Percentiles rank a stretch among this genome's conserved stretches.
These are phyloP conservation scores for Rhyacophila evoluta DNA, from an alignment of 2,888 invertebrate genomes.

Conservation along the genomic window DNA sequence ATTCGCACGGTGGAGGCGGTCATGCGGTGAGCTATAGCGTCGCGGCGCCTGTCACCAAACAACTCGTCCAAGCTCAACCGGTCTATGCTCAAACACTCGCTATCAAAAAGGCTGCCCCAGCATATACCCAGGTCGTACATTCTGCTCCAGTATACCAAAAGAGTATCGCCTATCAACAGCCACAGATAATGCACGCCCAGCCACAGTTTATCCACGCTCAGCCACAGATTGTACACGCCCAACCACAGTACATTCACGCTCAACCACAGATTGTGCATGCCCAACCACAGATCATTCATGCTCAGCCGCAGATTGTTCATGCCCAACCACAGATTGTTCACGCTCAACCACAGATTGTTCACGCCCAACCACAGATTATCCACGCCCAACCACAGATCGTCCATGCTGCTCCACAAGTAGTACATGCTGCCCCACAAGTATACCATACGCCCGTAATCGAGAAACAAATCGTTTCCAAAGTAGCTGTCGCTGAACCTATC, in stretches of 20 bases:
- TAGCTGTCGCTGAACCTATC: constrained; percentile 65
- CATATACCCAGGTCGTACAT: constrained; percentile 42
- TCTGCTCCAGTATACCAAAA: constrained; percentile 50
- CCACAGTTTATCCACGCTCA: constrained; percentile 37
- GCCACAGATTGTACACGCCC: constrained; percentile 27
- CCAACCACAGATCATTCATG: constrained; percentile 29
- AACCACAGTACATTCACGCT: constrained; percentile 40
- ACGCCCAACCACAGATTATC: constrained; percentile 33
- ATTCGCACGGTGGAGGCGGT: constrained; percentile 29
- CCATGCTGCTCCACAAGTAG: constrained; percentile 34
- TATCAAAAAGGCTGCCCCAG: constrained; percentile 47
- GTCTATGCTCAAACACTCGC: constrained; percentile 41
- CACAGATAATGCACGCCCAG: constrained; percentile 44
- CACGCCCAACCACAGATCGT: constrained; percentile 41
- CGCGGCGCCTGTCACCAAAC: constrained; percentile 41
- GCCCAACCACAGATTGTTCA: constrained; percentile 37
- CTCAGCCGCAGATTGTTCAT: constrained; percentile 41
- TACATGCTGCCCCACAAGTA: constrained; percentile 44
- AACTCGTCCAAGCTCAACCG: constrained; percentile 35
- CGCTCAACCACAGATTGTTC: constrained; percentile 40
- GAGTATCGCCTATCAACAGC: constrained; percentile 36
- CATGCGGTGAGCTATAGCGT: constrained; percentile 43
- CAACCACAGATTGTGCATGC: constrained; percentile 38
- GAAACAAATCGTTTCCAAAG: constrained; percentile 56
- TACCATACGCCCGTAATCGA: constrained; percentile 49